Evolutionary conservation across 1,140 invertebrate genomes (phyloP).

Genomic region (Brevipalpus yothersi): DNA sequence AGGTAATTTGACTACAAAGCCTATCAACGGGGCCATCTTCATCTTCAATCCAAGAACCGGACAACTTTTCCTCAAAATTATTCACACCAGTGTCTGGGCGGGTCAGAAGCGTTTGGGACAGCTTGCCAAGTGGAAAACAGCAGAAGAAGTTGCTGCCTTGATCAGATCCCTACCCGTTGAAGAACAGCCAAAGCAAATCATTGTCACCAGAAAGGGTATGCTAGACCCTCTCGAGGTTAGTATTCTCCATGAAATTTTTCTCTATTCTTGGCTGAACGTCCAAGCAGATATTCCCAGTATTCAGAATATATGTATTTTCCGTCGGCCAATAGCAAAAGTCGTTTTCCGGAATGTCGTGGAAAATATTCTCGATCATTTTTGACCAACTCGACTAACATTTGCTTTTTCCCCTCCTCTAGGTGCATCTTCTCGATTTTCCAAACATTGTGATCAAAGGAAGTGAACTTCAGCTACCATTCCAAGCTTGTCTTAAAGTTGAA

Average conservation of each 20-base stretch:
- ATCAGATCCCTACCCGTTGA: slow-evolving; percentile 96
- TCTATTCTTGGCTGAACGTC: not conserved
- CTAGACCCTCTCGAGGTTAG: slow-evolving; percentile 78
- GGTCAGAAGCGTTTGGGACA: slow-evolving; percentile 45
- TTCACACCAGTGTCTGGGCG: slow-evolving; percentile 98
- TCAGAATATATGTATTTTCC: not conserved
- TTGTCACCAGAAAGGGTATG: slow-evolving; percentile 97
- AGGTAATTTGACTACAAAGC: slow-evolving; percentile 96
- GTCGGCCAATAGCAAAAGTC: not conserved
- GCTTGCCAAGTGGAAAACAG: slow-evolving; percentile 98
- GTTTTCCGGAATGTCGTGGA: too few relatives aligned
- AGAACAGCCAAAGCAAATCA: slow-evolving; percentile 99
- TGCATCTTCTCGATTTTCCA: slow-evolving; percentile 94
- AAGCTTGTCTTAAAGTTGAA: slow-evolving; percentile 94
- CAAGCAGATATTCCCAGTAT: not conserved
- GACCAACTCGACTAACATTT: too few relatives aligned
- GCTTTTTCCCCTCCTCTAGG: slow-evolving; percentile 19
- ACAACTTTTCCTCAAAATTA: slow-evolving; percentile 98
- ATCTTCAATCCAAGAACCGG: slow-evolving; percentile 98
- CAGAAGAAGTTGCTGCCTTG: slow-evolving; percentile 96
- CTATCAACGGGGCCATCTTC: slow-evolving; percentile 98
- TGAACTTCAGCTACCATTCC: slow-evolving; percentile 94
- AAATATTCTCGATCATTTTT: too few relatives aligned
- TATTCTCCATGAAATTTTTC: not conserved
- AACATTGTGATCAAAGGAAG: slow-evolving; percentile 99